Conservation (phyloP, 2,797 vertebrate genomes). For the Delichon dasypus region DNA sequence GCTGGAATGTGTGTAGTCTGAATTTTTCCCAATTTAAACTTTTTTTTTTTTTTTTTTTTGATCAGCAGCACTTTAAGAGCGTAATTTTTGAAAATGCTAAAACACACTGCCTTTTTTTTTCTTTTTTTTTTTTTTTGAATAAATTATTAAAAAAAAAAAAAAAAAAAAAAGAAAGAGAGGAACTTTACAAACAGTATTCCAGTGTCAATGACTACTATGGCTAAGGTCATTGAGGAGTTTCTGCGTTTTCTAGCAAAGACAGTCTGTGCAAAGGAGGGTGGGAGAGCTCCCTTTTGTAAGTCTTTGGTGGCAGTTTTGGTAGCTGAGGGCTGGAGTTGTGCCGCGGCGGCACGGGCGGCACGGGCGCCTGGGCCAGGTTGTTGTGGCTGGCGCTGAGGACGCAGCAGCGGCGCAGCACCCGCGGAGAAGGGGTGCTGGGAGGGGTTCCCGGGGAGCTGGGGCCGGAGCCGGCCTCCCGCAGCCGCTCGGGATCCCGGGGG, state of each 20-base stretch:
- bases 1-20: slow-evolving; percentile 1
- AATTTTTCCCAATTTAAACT: slow-evolving; percentile 51
- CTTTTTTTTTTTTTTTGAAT: slow-evolving; percentile 35
- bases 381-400: slow-evolving; percentile 82
- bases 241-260: slow-evolving; percentile 89
- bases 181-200: slow-evolving; percentile 79
- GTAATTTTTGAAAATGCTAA: slow-evolving; percentile 72
- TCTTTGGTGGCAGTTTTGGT: slow-evolving; percentile 98
- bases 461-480: slow-evolving; percentile 72
- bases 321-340: slow-evolving; percentile 90
- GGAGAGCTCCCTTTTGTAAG: slow-evolving; percentile 94
- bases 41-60: not conserved
- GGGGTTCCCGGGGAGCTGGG: slow-evolving; percentile 81
- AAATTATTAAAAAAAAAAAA: slow-evolving; percentile 52
- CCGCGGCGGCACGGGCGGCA: slow-evolving; percentile 90
- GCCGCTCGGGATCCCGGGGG: slow-evolving; percentile 81
- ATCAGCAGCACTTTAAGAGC: slow-evolving; percentile 77
- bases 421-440: slow-evolving; percentile 88
- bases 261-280: slow-evolving; percentile 86
- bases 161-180: slow-evolving; percentile 16
- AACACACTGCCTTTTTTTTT: slow-evolving; percentile 65
- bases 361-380: slow-evolving; percentile 77
- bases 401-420: slow-evolving; percentile 84
- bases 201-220: slow-evolving; percentile 79
- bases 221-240: slow-evolving; percentile 89